Percentiles rank a stretch among this genome's conserved stretches.
These are phyloP conservation scores for Thymelicus acteon DNA, from an alignment of 2,888 invertebrate species.

Conservation along the genomic window DNA sequence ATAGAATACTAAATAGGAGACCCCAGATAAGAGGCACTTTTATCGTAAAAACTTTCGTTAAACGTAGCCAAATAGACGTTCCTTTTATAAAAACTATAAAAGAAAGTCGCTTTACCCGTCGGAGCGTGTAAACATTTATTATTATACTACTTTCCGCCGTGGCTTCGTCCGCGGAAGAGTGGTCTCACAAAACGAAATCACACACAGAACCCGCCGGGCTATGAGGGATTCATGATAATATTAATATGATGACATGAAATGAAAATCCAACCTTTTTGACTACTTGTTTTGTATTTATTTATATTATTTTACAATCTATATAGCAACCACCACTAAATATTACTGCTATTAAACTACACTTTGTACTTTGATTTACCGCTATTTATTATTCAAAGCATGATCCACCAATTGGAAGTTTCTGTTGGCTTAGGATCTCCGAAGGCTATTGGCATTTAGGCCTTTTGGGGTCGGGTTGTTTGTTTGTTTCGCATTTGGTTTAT, in stretches of 20 bases:
- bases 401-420: slow-evolving; percentile 1
- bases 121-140: not conserved
- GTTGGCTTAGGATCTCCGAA: not conserved
- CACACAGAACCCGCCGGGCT: no score
- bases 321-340: no score
- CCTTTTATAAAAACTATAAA: slow-evolving; percentile 8
- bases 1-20: slow-evolving; percentile 6
- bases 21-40: slow-evolving; percentile 7
- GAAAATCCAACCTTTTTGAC: no score
- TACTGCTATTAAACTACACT: not conserved
- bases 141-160: not conserved
- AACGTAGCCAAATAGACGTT: not conserved
- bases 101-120: not conserved
- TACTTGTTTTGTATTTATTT: no score
- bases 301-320: no score
- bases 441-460: not conserved
- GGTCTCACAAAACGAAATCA: no score
- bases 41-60: slow-evolving; percentile 4
- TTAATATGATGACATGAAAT: no score
- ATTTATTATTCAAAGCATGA: not conserved
- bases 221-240: no score
- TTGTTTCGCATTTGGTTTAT: not conserved
- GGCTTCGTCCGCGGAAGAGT: no score
- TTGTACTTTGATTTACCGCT: not conserved
- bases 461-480: not conserved